Base-by-base conservation (phyloP, 1,140 invertebrate species). In the Lordiphosa clarofinis region DNA sequence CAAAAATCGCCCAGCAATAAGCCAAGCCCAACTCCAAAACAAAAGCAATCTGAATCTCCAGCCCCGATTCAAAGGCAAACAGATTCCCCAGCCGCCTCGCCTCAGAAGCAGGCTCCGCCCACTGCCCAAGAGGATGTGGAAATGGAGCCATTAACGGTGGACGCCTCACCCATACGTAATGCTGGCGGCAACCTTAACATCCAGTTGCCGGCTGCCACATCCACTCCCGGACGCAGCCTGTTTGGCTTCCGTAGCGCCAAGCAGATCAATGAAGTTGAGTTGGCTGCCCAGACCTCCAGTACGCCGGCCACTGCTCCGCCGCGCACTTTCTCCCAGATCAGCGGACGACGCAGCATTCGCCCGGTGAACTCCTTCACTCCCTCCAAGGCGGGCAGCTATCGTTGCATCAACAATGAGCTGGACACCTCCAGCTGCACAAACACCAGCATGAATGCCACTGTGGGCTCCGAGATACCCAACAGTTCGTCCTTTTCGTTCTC, bases 401-500 rank as follows among this genome's bases (percentile, higher is more conserved):
- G 87, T 21, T 68, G 72, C 31, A 58, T 72, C 3, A 76, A 68
- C 43, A 86, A 54, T 24, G 87, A 88, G 6, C 53, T 87, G 44
- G 87, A 88, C 54, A 65, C 72, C 9, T 84, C 81, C 0, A 57
- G 28, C 21, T 67, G 70, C 54, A 86, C 78, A 1, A 88, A 87
- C 48, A 63, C 71, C 13, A 88, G 84, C 59, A 71, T 88, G 70
- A 88, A 88, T 54, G 87, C 86, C 4, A 88, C 87, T 10, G 84
- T 86, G 5, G 87, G 87, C 4, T 88, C 87, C 1, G 87, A 88
- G 48, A 67, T 74, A 10, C 81, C 87, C 47, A 87, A 87, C 38
- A 87, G 55, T 39, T 88, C 73, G 0, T 84, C 84, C 3, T 86
- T 87, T 9, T 88, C 87, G 3, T 88, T 88, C 57, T 86, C 81